Conservation (phyloP, 1,140 invertebrate species). For the Gonioctena quinquepunctata region DNA sequence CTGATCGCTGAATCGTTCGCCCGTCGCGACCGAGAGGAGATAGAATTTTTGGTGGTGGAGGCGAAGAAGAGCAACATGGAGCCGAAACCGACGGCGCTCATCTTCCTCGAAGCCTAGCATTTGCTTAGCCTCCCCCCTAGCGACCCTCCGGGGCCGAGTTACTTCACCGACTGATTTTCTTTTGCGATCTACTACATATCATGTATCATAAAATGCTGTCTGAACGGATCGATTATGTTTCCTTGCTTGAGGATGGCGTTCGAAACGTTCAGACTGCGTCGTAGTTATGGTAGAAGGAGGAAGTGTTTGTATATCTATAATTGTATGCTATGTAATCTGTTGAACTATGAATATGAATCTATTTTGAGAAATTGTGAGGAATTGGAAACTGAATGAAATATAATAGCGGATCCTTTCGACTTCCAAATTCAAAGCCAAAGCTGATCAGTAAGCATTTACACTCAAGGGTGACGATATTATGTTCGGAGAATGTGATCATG, state of each 20-base stretch:
- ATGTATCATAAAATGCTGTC: slow-evolving; percentile 38
- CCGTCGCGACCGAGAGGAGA: slow-evolving; percentile 80
- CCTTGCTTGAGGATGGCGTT: slow-evolving; percentile 5
- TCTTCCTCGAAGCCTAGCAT: slow-evolving; percentile 88
- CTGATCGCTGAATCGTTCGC: slow-evolving; percentile 89
- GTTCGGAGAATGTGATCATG: no score
- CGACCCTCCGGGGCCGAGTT: slow-evolving; percentile 66
- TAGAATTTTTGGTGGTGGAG: slow-evolving; percentile 88
- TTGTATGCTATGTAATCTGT: no score
- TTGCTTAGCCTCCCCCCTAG: slow-evolving; percentile 77
- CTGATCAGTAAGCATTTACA: no score
- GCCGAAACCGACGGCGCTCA: slow-evolving; percentile 83
- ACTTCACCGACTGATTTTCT: slow-evolving; percentile 50
- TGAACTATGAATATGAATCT: no score
- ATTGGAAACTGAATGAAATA: no score
- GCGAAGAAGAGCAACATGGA: slow-evolving; percentile 87
- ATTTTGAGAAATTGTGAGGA: no score
- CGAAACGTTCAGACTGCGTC: slow-evolving; percentile 27
- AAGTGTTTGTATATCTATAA: neutral
- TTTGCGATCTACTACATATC: slow-evolving; percentile 44
- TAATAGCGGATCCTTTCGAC: no score
- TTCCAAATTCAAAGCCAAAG: no score
- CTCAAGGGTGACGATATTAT: no score
- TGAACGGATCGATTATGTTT: slow-evolving; percentile 2
- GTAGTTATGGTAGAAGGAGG: slow-evolving; percentile 39